Evolutionary conservation across 2,888 invertebrate genomes (phyloP), one percentile per base, ranked within the genome.

Genomic region (Notodonta ziczac): DNA sequence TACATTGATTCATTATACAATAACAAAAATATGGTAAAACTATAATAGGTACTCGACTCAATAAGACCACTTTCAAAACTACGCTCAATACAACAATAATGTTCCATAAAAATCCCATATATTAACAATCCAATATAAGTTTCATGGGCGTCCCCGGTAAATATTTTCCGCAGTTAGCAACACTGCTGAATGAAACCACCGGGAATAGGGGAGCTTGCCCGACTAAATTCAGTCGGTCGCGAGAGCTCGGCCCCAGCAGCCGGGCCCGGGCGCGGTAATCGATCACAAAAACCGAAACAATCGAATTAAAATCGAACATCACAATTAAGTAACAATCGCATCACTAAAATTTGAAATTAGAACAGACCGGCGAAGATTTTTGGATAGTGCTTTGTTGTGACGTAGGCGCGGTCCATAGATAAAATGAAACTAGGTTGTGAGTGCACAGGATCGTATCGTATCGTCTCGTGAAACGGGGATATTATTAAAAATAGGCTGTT

Each of bases 141-240:
- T 62, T 66, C 57, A 61, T 61, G 56, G 61, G 59, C 56, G 39
- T 56, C 56, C 16, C 35, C 66, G 79, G 74, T 78, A 80, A 83
- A 68, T 56, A 69, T 65, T 77, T 76, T 74, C 72, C 63, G 56
- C 46, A 56, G 58, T 66, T 82, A 72, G 90, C 87, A 89, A 89
- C 88, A 84, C 78, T 68, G 69, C 62, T 74, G 74, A 76, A 78
- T 78, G 74, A 74, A 79, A 83, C 72, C 78, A 78, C 86, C 86
- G 87, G 87, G 87, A 85, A 81, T 73, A 66, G 70, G 70, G 74
- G 77, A 77, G 78, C 77, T 77, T 74, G 73, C 67, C 72, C 70
- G 71, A 72, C 60, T 72, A 73, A 56, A 63, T 82, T 88, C 88
- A 91, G 91, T 91, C 83, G 83, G 80, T 84, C 89, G 89, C 86